Conservation (phyloP, 2,888 invertebrate genomes). For the Pristionchus fissidentatus region DNA sequence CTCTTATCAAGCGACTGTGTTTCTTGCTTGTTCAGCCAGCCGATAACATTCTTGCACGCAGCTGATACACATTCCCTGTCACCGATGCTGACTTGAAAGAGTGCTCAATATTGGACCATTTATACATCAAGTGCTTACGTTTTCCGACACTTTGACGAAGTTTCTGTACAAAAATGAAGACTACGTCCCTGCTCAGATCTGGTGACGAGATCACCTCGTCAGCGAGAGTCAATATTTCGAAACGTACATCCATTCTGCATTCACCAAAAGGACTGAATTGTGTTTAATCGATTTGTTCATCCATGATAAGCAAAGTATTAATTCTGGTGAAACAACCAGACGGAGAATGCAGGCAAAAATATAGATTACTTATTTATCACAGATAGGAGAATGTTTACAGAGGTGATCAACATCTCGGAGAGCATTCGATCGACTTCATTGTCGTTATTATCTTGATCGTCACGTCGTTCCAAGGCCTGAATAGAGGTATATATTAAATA, state of each 20-base stretch:
- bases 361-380: too few species aligned
- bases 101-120: not conserved
- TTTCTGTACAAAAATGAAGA: not conserved
- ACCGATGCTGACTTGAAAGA: not conserved
- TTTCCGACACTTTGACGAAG: not conserved
- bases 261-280: not conserved
- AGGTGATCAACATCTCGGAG: not conserved
- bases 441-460: too few species aligned
- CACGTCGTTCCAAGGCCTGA: too few species aligned
- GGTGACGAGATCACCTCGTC: not conserved
- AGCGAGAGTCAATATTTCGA: slow-evolving; percentile 8
- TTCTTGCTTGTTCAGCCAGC: not conserved
- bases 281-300: not conserved
- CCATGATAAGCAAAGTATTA: not conserved
- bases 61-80: not conserved
- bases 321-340: slow-evolving; percentile 8
- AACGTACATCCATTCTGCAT: not conserved
- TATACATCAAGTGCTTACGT: not conserved
- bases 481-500: too few species aligned
- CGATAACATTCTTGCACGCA: slow-evolving; percentile 17
- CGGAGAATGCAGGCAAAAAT: too few species aligned
- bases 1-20: not conserved
- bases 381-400: not conserved
- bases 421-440: slow-evolving; percentile 15
- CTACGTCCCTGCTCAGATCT: not conserved